A percentile compares a stretch with the other conserved stretches of the same genome.
Conservation (phyloP, 2,797 vertebrate species). For the Mastacembelus armatus region DNA sequence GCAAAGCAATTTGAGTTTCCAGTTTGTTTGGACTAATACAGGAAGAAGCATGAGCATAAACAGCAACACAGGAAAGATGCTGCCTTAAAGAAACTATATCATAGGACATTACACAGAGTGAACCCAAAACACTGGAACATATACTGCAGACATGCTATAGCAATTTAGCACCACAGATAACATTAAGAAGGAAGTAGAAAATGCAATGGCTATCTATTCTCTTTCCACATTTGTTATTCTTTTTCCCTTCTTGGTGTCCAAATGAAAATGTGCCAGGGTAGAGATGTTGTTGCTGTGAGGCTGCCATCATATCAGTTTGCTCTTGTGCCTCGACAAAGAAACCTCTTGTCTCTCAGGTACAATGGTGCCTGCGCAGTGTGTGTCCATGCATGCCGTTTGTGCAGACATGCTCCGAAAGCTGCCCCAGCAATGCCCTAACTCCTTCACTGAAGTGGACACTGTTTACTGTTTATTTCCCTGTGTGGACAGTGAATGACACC, state of each 20-base stretch:
- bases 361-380: constrained; percentile 55
- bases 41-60: constrained; percentile 25
- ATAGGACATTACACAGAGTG: no score
- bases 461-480: constrained; percentile 18
- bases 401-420: constrained; percentile 36
- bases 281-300: constrained; percentile 1
- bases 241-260: not conserved
- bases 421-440: constrained; percentile 41
- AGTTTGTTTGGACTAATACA: constrained; percentile 37
- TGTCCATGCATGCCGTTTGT: constrained; percentile 31
- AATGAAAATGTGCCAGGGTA: constrained; percentile 9
- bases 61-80: constrained; percentile 24
- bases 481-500: constrained; percentile 39
- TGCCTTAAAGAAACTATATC: constrained; percentile 3
- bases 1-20: constrained; percentile 29
- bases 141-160: not conserved
- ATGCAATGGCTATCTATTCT: not conserved
- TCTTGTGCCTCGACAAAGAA: constrained; percentile 63
- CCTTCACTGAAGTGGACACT: constrained; percentile 35
- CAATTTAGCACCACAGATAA: not conserved
- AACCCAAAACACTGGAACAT: not conserved
- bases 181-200: not conserved
- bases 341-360: constrained; percentile 64
- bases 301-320: constrained; percentile 37
- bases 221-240: not conserved